Evolutionary conservation across 2,888 invertebrate genomes (phyloP).

Genomic region (Therioaphis trifolii): DNA sequence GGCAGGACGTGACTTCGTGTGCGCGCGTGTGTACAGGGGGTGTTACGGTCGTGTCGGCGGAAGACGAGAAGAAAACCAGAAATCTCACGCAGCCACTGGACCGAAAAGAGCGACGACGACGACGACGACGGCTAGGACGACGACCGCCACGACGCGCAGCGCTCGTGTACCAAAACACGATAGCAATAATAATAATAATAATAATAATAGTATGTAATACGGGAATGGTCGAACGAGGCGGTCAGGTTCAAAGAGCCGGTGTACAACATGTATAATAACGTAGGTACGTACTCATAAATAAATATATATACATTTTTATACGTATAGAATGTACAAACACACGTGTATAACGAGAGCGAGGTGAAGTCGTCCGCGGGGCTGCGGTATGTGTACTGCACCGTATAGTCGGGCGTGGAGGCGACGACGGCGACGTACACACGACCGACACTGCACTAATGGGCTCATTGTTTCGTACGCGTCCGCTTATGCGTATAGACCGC

Average conservation of each 20-base stretch:
- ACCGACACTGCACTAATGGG: slow-evolving; percentile 33
- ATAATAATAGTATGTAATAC: background rate
- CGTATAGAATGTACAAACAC: too few species aligned
- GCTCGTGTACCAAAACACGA: background rate
- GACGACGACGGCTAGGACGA: background rate
- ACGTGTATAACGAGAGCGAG: background rate
- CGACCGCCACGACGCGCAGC: background rate
- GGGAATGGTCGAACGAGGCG: slow-evolving; percentile 37
- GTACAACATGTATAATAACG: background rate
- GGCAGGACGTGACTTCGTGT: background rate
- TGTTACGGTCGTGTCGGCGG: background rate
- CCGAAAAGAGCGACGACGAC: background rate
- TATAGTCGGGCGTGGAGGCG: slow-evolving; percentile 26
- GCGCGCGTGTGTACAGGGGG: background rate
- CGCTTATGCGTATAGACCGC: background rate
- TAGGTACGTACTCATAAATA: background rate
- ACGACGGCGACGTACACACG: background rate
- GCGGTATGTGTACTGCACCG: too few species aligned
- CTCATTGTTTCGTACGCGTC: slow-evolving; percentile 53
- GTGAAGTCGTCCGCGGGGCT: too few species aligned
- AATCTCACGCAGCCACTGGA: background rate
- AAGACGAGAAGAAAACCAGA: slow-evolving; percentile 11
- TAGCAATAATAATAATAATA: slow-evolving; percentile 21
- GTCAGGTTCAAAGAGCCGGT: slow-evolving; percentile 37
- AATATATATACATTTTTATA: too few species aligned